Evolutionary conservation across 2,797 vertebrate genomes (phyloP).

Genomic region (Microctenopoma lineatum): DNA sequence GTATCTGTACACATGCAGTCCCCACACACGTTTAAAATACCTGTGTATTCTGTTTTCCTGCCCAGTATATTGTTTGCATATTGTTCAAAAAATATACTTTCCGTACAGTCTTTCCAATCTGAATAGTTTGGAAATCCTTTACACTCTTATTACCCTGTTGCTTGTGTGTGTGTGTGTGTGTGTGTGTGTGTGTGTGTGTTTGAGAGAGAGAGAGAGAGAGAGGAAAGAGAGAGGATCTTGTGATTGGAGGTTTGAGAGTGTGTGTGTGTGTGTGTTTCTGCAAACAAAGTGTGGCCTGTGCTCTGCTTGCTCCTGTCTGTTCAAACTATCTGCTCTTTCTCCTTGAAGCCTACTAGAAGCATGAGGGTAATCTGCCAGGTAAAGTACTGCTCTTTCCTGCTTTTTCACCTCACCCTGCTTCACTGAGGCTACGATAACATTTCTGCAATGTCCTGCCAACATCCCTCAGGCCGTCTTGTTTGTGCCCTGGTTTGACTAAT

Average conservation of each 20-base stretch:
- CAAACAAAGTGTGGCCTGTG: conserved; percentile 68
- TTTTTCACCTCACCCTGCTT: conserved; percentile 79
- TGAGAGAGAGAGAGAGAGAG: no score
- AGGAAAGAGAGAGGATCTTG: conserved; percentile 11
- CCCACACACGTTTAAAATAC: conserved; percentile 30
- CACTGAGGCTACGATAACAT: conserved; percentile 79
- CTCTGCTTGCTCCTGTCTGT: conserved; percentile 88
- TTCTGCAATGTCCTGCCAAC: conserved; percentile 77
- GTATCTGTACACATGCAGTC: conserved; percentile 26
- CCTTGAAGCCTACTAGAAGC: conserved; percentile 99
- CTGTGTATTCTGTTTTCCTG: conserved; percentile 47
- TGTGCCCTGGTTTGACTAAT: conserved; percentile 55
- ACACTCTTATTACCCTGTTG: conserved; percentile 50
- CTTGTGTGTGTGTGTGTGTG: conserved; percentile 23
- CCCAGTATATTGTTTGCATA: conserved; percentile 58
- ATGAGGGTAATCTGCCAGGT: conserved; percentile 99
- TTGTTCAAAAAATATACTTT: conserved; percentile 47
- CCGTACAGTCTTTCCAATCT: conserved; percentile 71
- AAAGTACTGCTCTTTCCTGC: conserved; percentile 90
- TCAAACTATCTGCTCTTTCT: conserved; percentile 94
- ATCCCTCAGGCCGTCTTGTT: conserved; percentile 45
- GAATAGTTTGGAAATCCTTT: conserved; percentile 73
- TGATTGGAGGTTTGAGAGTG: conserved; percentile 21
- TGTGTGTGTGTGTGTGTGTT: conserved; percentile 15
- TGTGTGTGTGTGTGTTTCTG: conserved; percentile 33